Base-by-base conservation (phyloP, 2,113 vertebrate genomes). In the Dunckerocampus dactyliophorus region DNA sequence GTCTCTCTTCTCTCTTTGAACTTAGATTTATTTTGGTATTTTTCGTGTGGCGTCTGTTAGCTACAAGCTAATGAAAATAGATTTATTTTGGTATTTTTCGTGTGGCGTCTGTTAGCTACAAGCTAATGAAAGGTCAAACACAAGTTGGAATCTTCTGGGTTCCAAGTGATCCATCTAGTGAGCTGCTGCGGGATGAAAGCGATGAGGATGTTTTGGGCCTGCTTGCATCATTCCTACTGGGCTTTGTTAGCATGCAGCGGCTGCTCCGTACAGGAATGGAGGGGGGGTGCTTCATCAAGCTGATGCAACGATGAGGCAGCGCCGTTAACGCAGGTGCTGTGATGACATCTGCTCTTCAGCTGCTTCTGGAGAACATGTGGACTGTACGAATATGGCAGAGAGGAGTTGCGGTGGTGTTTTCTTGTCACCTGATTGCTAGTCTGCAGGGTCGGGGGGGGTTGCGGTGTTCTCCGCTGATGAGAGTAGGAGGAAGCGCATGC, bases 251-350 rank as follows among this genome's bases (percentile, higher is more conserved):
- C 60, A 28, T 28, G 24, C 59, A 16, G 60, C 71, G 72, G 66
- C 73, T 55, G 60, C 77, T 75, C 50, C 61, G 58, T 60, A 19
- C 55, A 68, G 39, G 57, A 43, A 52, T 74, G 9, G 51, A 68
- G 63, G 74, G 63, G 74, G 65, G 52, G 79, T 65, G 62, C 75
- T 80, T 81, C 60, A 81, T 82, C 68, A 81, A 58, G 70, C 71
- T 90, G 87, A 90, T 82, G 88, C 85, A 91, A 89, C 73, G 54
- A 28, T 47, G 59, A 77, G 79, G 72, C 67, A 64, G 71, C 74
- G 47, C 65, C 42, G 53, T 88, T 56, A 90, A 90, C 75, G 47
- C 51, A 8, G 54, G 66, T 55, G 24, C 58, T 62, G 52, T 34
- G 52, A 1, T 17, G 65, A 37, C 52, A 55, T 75, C 47, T 48